Conservation (phyloP, 92 coral and sea anemone species). For the Porites rus region DNA sequence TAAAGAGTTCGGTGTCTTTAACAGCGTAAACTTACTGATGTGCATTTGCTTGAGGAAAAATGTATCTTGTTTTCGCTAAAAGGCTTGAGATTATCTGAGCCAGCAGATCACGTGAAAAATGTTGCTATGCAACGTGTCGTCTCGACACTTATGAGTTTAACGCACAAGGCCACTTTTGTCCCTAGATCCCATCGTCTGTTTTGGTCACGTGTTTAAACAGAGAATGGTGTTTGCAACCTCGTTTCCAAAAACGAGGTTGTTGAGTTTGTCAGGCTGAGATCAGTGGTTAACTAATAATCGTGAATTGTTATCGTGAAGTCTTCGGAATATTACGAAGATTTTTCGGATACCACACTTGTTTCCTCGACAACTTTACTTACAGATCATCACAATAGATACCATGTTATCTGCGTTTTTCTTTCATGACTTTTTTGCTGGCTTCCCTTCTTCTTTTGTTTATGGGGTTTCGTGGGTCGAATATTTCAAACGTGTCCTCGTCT, state of each 20-base stretch:
- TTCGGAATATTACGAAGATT: conserved; percentile 2
- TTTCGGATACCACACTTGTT: conserved; percentile 17
- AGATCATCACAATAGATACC: background rate
- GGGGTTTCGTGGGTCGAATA: conserved; percentile 97
- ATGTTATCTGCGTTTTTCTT: conserved; percentile 58
- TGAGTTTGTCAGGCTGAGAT: no score
- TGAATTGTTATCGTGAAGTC: background rate
- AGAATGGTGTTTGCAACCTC: no score
- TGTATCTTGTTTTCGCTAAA: background rate
- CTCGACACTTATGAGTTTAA: background rate
- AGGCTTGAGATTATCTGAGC: background rate
- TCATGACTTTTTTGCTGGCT: conserved; percentile 88
- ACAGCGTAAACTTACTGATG: background rate
- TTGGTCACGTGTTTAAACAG: no score
- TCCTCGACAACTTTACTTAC: conserved; percentile 3
- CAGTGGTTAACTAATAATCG: no score
- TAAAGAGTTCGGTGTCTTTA: no score
- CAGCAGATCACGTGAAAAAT: background rate
- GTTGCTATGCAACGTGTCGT: background rate
- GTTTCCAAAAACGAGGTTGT: no score
- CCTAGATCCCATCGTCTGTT: no score
- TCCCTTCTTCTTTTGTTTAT: conserved; percentile 95
- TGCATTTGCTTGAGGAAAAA: background rate
- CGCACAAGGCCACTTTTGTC: background rate
- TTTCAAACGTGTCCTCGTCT: conserved; percentile 92